Conservation (phyloP, 2,888 invertebrate species). For the Didymodactylos carnosus region DNA sequence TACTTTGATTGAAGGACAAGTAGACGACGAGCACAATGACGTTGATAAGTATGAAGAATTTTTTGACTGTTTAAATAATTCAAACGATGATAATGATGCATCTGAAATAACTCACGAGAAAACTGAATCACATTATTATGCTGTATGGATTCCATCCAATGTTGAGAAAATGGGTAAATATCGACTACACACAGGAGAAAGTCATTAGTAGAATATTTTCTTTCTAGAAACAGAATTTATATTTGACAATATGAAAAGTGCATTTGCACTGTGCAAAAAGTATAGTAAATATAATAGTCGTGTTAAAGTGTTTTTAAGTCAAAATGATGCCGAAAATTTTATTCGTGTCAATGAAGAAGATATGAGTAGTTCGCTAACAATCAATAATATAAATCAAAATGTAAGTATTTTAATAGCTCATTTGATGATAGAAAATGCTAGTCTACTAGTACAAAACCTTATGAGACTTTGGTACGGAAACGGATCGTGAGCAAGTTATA, state of each 20-base stretch:
- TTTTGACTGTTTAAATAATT: background rate
- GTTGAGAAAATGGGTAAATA: background rate
- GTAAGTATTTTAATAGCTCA: no score
- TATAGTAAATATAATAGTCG: constrained; percentile 1
- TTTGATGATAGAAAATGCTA: no score
- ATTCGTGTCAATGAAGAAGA: no score
- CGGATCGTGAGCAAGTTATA: no score
- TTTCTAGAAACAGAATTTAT: background rate
- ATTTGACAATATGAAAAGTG: background rate
- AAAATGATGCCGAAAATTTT: background rate
- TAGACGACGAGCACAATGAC: no score
- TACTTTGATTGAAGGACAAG: no score
- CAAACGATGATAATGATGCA: no score
- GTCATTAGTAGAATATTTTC: background rate
- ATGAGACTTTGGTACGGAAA: no score
- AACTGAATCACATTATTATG: background rate
- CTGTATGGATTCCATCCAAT: background rate
- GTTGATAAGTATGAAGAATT: background rate
- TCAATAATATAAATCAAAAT: no score
- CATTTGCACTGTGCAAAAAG: background rate
- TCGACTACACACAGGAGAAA: no score
- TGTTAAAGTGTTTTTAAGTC: background rate
- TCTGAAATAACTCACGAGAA: background rate
- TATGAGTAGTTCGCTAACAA: no score
- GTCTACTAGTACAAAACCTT: no score